These are phyloP conservation scores for Stenchaetothrips biformis DNA, from an alignment of 2,888 invertebrate species.

Conservation along the genomic window DNA sequence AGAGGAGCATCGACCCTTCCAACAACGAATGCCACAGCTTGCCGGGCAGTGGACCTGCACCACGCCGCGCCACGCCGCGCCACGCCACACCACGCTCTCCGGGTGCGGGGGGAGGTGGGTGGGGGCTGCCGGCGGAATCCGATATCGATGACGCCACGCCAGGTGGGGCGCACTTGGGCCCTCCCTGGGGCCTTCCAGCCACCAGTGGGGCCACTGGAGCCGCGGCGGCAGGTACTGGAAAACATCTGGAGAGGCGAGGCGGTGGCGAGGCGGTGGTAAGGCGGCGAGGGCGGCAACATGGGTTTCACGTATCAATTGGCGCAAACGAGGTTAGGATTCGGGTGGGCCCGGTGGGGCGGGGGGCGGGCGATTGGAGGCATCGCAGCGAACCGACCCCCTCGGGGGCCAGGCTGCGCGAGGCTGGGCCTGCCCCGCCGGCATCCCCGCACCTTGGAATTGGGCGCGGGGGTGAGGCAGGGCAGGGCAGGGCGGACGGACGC, in stretches of 20 bases:
- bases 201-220: background rate
- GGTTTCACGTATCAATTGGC: conserved; percentile 24
- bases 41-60: background rate
- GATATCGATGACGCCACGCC: conserved; percentile 7
- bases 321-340: conserved; percentile 23
- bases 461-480: background rate
- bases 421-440: background rate
- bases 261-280: background rate
- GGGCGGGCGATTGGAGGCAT: background rate
- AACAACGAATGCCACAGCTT: background rate
- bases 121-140: background rate
- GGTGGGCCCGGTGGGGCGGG: background rate
- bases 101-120: background rate
- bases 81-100: background rate
- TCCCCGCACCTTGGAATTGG: background rate
- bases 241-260: background rate
- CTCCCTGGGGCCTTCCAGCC: background rate
- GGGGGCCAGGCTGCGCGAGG: background rate
- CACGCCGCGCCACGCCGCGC: background rate
- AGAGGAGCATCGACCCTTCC: background rate
- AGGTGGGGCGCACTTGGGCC: background rate
- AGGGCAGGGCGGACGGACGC: background rate
- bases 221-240: conserved; percentile 12
- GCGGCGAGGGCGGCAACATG: background rate
- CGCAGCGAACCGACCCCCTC: background rate